phyloP scores from a whole-genome alignment of 2,888 invertebrate species.

The Helobdella robusta region DNA sequence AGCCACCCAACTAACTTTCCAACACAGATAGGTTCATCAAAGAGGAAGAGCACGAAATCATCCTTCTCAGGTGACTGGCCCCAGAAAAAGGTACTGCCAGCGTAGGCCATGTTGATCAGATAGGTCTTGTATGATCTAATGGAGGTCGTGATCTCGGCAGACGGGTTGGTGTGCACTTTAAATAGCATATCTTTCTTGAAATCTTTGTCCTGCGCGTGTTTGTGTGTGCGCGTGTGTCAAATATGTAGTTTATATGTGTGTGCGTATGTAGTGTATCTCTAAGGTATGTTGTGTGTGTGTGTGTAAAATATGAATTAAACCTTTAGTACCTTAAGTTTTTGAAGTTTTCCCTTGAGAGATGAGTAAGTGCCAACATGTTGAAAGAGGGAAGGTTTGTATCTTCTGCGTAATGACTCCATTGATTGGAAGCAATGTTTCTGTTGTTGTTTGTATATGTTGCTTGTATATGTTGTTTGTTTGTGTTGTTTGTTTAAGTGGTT shows the following conservation, averaged over 20 bases:
- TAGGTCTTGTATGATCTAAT: constrained; percentile 70
- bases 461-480: too few species aligned
- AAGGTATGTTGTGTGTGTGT: too few species aligned
- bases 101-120: constrained; percentile 69
- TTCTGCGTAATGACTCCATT: constrained; percentile 42
- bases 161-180: constrained; percentile 49
- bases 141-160: constrained; percentile 57
- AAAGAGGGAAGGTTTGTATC: constrained; percentile 80
- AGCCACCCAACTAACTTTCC: constrained; percentile 62
- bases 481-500: too few species aligned
- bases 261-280: too few species aligned
- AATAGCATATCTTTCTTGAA: constrained; percentile 73
- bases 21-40: constrained; percentile 62
- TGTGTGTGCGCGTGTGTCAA: too few species aligned
- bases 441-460: too few species aligned
- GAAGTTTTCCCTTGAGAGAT: constrained; percentile 87
- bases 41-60: constrained; percentile 70
- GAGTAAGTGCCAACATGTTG: constrained; percentile 91
- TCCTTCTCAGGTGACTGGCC: constrained; percentile 73
- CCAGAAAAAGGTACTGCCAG: constrained; percentile 82
- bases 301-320: too few species aligned
- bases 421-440: constrained; percentile 67
- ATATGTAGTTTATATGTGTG: too few species aligned
- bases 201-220: constrained; percentile 82
- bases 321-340: constrained; percentile 70